phyloP scores from a whole-genome alignment of 2,888 invertebrate genomes.

The Drosophila kokeensis region DNA sequence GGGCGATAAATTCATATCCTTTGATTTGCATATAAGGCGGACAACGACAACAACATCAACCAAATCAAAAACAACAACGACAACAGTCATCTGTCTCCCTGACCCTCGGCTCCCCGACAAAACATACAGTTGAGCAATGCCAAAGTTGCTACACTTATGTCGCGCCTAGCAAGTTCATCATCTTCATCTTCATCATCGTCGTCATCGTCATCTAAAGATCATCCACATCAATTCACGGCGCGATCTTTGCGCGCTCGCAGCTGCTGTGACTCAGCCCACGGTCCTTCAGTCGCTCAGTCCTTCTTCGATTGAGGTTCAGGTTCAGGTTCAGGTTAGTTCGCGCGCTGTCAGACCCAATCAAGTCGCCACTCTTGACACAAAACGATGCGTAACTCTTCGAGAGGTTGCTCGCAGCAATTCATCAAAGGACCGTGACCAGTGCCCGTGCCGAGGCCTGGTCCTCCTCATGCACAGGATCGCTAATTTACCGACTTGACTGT shows the following conservation, averaged over 20 bases:
- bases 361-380: constrained; percentile 78
- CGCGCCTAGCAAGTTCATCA: constrained; percentile 69
- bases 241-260: constrained; percentile 57
- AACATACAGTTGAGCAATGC: constrained; percentile 60
- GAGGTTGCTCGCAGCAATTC: constrained; percentile 62
- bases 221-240: constrained; percentile 63
- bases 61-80: constrained; percentile 32
- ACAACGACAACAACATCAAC: constrained; percentile 37
- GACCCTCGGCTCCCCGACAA: constrained; percentile 67
- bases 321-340: constrained; percentile 57
- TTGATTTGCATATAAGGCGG: constrained; percentile 69
- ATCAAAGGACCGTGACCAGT: constrained; percentile 75
- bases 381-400: constrained; percentile 79
- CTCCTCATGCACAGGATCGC: constrained; percentile 50
- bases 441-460: constrained; percentile 37
- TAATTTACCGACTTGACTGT: constrained; percentile 55
- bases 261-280: constrained; percentile 59
- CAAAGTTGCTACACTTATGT: constrained; percentile 76
- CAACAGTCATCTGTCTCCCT: constrained; percentile 26
- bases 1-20: constrained; percentile 47
- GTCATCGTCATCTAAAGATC: constrained; percentile 43
- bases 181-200: constrained; percentile 47
- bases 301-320: constrained; percentile 44
- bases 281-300: constrained; percentile 46
- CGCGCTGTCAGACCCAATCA: constrained; percentile 82